Base-by-base conservation (phyloP, 2,113 vertebrate genomes). In the Pygathrix nemaeus region DNA sequence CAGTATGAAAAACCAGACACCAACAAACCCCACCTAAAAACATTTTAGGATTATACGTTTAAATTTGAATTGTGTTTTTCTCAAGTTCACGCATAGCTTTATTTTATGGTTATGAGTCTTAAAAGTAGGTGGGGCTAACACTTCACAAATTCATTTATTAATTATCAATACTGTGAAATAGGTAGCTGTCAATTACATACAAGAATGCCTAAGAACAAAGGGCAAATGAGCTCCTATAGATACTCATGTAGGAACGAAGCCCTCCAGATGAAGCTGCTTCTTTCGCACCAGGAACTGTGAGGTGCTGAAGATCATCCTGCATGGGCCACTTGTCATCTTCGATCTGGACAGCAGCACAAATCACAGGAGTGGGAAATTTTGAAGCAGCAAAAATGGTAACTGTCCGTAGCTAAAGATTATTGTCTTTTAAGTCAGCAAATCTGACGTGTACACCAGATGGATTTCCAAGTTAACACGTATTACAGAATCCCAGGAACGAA, bases 61-160 rank as follows among this genome's bases (percentile, higher is more conserved):
- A 86, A 75, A 89, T 45, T 85, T 95, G 45, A 96, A 86, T 20
- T 40, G 13, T 83, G 9, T 73, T 93, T 93, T 75, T 75, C 93
- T 23, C 78, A 93, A 92, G 40, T 95, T 94, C 84, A 92, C 79
- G 30, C 68, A 79, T 4, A 76, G 59, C n/a, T 93, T 87, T 88
- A 84, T 90, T 81, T 83, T 84, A 43, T 16, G 30, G 55, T 64
- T 93, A 70, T 80, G 57, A 81, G 38, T 17, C 66, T 76, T 90
- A 89, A 59, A 86, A 59, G 30, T 57, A 20, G 17, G 16, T 35
- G 11, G 40, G 11, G 87, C 17, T 3, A 50, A 75, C 38, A 95
- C 45, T 55, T 66, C 11, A 40, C 52, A 50, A 86, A 79, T 87
- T 52, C 64, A 76, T 38, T 92, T 43, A 79, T 78, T 73, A 59